Percentiles rank a stretch among this genome's conserved stretches.
Conservation (phyloP, 2,113 vertebrate genomes). For the Narcine bancroftii region DNA sequence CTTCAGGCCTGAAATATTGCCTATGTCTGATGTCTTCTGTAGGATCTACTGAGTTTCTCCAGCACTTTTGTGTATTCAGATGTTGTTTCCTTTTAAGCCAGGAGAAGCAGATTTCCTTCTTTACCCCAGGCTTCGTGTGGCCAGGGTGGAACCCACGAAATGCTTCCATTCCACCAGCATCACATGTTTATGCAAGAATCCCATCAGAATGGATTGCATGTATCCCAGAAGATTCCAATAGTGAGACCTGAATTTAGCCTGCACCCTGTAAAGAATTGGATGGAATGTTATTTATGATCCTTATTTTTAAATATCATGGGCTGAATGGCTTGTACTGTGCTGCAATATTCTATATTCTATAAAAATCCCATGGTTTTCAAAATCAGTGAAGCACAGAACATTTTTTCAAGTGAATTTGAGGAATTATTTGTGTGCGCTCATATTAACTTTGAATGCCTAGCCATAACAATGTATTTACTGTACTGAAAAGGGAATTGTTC, state of each 20-base stretch:
- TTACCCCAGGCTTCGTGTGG: not conserved
- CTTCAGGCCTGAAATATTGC: no score
- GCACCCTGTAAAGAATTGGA: not conserved
- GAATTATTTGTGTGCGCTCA: not conserved
- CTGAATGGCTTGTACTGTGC: no score
- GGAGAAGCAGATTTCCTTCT: not conserved
- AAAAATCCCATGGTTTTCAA: not conserved
- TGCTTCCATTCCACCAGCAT: no score
- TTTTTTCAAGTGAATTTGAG: not conserved
- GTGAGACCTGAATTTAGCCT: not conserved
- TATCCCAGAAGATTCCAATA: not conserved
- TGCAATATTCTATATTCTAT: no score
- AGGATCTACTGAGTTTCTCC: no score
- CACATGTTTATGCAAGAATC: not conserved
- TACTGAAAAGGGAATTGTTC: conserved; percentile 20
- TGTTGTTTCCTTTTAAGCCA: not conserved
- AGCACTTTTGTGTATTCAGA: no score
- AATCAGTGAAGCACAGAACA: not conserved
- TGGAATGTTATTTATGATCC: not conserved
- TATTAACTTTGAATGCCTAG: not conserved
- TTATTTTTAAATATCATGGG: not conserved
- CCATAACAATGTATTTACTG: not conserved
- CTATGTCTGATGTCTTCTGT: no score
- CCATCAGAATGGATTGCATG: not conserved
- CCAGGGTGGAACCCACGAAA: no score